These are phyloP conservation scores for Protodeltote pygarga DNA, from an alignment of 2,888 invertebrate genomes.

Conservation along the genomic window DNA sequence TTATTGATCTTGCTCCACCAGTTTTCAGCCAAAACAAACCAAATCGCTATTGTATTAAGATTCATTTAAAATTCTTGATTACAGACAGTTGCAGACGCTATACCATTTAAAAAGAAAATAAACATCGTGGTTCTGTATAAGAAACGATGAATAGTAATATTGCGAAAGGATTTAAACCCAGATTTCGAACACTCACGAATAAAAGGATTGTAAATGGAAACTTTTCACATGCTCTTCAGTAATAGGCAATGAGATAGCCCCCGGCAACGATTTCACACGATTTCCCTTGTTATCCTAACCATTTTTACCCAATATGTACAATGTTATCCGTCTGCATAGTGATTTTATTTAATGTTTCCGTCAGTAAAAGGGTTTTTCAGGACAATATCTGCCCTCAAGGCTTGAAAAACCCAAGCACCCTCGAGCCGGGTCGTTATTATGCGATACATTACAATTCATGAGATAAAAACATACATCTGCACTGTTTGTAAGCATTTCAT, in stretches of 20 bases:
- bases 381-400: conserved; percentile 45
- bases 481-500: conserved; percentile 29
- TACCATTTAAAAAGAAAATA: too few relatives aligned
- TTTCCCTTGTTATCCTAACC: conserved; percentile 39
- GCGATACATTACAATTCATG: conserved; percentile 61
- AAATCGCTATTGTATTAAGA: conserved; percentile 10
- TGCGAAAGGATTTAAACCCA: conserved; percentile 15
- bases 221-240: conserved; percentile 20
- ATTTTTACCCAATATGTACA: conserved; percentile 44
- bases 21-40: background rate
- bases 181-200: conserved; percentile 12
- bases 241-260: conserved; percentile 30
- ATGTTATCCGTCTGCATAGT: conserved; percentile 47
- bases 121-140: too few relatives aligned
- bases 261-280: conserved; percentile 24
- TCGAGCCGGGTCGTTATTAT: conserved; percentile 43
- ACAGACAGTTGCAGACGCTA: conserved; percentile 10
- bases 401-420: conserved; percentile 34
- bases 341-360: conserved; percentile 63
- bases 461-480: conserved; percentile 51
- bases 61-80: conserved; percentile 21
- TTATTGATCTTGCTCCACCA: conserved; percentile 6
- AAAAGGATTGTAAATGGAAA: conserved; percentile 26
- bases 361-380: conserved; percentile 49
- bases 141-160: conserved; percentile 17